These are phyloP conservation scores for Myrmophylax atrothorax DNA, from an alignment of 2,113 vertebrate genomes.

Conservation along the genomic window DNA sequence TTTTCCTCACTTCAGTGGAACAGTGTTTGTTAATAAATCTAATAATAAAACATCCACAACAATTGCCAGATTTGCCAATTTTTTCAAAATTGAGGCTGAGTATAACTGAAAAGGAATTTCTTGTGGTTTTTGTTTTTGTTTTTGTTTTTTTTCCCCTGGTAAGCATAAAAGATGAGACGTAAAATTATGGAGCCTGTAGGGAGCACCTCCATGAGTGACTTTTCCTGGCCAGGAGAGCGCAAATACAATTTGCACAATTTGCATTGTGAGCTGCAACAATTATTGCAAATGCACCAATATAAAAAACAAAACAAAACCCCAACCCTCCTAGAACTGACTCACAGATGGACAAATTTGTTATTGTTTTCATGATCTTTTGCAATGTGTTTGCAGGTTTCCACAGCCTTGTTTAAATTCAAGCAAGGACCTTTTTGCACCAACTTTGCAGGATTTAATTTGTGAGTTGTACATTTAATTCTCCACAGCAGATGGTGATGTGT, in stretches of 20 bases:
- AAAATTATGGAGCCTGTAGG: neutral
- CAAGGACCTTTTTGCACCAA: constrained; percentile 73
- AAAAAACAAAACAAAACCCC: neutral
- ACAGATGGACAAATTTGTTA: constrained; percentile 70
- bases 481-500: constrained; percentile 79
- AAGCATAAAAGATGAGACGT: neutral
- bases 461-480: constrained; percentile 74
- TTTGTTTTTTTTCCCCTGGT: accelerated
- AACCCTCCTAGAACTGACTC: constrained; percentile 16
- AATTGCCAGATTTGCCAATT: constrained; percentile 11
- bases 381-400: constrained; percentile 73
- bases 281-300: constrained; percentile 10
- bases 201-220: neutral
- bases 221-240: neutral
- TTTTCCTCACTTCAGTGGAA: constrained; percentile 45
- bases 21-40: constrained; percentile 60
- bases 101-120: neutral
- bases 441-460: constrained; percentile 68
- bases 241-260: neutral
- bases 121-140: neutral
- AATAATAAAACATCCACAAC: constrained; percentile 53
- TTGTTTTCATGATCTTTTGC: constrained; percentile 73
- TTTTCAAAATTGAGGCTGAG: neutral
- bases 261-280: constrained; percentile 22
- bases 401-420: constrained; percentile 69